Evolutionary conservation across 2,888 invertebrate species (phyloP).

Genomic region (Troglohyphantes excavatus): DNA sequence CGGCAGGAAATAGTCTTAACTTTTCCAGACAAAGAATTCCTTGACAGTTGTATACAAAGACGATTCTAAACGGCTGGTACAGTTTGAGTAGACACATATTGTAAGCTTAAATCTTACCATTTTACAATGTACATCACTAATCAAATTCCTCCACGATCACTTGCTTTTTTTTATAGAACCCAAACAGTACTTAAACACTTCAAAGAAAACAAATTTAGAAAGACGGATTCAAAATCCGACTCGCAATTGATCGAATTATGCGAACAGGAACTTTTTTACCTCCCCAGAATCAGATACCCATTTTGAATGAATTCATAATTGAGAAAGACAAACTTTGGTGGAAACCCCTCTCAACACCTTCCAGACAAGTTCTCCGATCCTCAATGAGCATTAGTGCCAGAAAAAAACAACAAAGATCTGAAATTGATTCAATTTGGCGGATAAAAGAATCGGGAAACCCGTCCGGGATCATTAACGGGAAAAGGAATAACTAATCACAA

Average conservation of each 20-base stretch:
- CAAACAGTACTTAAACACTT: neutral
- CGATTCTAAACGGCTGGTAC: too few species aligned
- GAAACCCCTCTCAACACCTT: neutral
- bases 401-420: neutral
- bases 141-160: too few species aligned
- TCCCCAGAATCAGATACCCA: neutral
- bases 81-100: too few species aligned
- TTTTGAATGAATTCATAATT: conserved; percentile 39
- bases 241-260: neutral
- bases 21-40: too few species aligned
- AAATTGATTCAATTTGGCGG: neutral
- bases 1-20: too few species aligned
- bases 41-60: too few species aligned
- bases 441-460: conserved; percentile 12
- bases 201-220: neutral
- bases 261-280: neutral
- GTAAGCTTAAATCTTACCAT: too few species aligned
- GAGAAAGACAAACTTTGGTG: conserved; percentile 47
- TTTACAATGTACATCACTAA: too few species aligned
- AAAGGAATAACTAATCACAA: conserved; percentile 69
- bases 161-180: neutral
- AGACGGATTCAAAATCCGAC: neutral
- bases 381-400: conserved; percentile 26
- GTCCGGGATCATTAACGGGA: conserved; percentile 52
- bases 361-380: conserved; percentile 1